Conservation (phyloP, 1,140 invertebrate species). For the Elymnias hypermnestra region DNA sequence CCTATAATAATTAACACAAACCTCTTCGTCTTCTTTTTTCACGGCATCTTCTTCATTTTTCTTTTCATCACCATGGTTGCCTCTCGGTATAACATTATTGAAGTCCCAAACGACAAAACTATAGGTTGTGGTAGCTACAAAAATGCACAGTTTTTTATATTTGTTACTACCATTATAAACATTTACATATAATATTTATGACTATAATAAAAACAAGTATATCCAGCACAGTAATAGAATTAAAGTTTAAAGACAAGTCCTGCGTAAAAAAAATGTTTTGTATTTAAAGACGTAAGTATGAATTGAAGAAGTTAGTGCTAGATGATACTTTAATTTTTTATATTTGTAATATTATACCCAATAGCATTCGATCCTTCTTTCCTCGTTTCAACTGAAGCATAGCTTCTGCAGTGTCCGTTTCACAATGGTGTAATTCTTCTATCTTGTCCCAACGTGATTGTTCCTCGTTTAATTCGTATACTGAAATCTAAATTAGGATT, state of each 20-base stretch:
- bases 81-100: slow-evolving; percentile 56
- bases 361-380: slow-evolving; percentile 85
- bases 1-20: not conserved
- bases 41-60: slow-evolving; percentile 41
- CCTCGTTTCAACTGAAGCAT: slow-evolving; percentile 90
- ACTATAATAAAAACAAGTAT: too few relatives aligned
- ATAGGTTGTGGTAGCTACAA: slow-evolving; percentile 84
- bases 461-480: slow-evolving; percentile 68
- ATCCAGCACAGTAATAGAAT: too few relatives aligned
- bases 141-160: too few relatives aligned
- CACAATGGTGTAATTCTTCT: slow-evolving; percentile 78
- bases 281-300: too few relatives aligned
- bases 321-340: too few relatives aligned
- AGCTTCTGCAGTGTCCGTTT: slow-evolving; percentile 83
- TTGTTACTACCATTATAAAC: too few relatives aligned
- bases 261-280: too few relatives aligned
- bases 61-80: slow-evolving; percentile 39
- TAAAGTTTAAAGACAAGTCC: too few relatives aligned
- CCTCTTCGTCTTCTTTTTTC: not conserved
- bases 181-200: too few relatives aligned
- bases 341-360: too few relatives aligned
- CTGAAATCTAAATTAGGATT: slow-evolving; percentile 49
- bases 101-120: slow-evolving; percentile 72
- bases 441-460: slow-evolving; percentile 78
- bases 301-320: too few relatives aligned